Evolutionary conservation across 2,888 invertebrate genomes (phyloP).

Genomic region (Cantharis nigra): DNA sequence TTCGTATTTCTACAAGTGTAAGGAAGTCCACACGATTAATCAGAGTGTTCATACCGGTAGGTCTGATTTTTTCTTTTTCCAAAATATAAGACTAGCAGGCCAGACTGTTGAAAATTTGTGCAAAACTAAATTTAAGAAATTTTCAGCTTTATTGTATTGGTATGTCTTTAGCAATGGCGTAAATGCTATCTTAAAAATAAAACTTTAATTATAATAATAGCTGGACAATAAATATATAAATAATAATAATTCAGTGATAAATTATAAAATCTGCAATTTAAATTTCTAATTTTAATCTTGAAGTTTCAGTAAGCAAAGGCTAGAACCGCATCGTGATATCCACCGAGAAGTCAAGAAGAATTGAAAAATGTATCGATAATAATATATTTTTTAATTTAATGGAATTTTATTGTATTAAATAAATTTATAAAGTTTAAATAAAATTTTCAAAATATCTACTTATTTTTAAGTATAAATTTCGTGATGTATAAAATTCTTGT

Average conservation of each 20-base stretch:
- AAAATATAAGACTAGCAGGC: no score
- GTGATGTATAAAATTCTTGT: neutral
- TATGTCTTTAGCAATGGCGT: neutral
- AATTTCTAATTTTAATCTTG: neutral
- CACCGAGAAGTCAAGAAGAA: neutral
- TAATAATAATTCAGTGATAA: no score
- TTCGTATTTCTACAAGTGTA: neutral
- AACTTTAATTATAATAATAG: neutral
- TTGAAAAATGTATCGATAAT: neutral
- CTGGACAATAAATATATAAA: no score
- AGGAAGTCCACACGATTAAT: neutral
- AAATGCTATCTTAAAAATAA: neutral
- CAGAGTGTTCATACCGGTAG: neutral
- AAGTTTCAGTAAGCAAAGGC: neutral
- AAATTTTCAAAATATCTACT: neutral
- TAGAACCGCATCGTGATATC: neutral
- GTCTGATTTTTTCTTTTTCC: neutral
- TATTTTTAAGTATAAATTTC: neutral
- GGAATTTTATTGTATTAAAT: neutral
- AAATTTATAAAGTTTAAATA: neutral
- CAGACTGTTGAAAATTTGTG: no score
- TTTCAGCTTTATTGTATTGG: neutral
- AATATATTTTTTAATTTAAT: neutral
- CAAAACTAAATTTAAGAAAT: neutral
- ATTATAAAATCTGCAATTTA: neutral